Conservation (phyloP, 2,113 vertebrate species). For the Heterocephalus glaber region DNA sequence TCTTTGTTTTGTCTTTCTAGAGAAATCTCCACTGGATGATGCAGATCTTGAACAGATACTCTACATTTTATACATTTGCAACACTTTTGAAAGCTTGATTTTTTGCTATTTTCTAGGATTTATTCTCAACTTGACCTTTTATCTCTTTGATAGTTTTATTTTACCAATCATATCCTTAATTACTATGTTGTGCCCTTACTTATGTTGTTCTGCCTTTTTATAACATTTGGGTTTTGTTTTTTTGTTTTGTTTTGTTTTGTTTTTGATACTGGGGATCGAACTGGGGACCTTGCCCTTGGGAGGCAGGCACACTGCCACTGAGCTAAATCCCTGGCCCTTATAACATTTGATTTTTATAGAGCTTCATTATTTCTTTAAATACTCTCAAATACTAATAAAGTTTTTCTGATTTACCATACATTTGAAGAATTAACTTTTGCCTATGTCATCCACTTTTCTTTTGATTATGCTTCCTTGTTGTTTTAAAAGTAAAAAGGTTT, state of each 20-base stretch:
- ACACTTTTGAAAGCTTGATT: background rate
- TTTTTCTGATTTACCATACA: background rate
- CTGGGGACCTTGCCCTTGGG: no score
- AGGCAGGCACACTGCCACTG: no score
- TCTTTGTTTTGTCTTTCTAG: background rate
- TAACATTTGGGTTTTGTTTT: background rate
- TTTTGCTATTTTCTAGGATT: background rate
- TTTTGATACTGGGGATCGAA: no score
- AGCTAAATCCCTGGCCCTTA: no score
- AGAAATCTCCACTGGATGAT: background rate
- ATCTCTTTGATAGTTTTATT: slow-evolving; percentile 7
- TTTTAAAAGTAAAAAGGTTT: background rate
- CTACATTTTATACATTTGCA: background rate
- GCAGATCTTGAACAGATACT: background rate
- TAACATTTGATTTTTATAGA: background rate
- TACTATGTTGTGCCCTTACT: background rate
- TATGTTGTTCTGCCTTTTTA: background rate
- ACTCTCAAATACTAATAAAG: background rate
- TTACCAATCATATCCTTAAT: background rate
- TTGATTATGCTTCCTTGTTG: background rate
- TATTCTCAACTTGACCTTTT: background rate
- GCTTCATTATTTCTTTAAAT: background rate
- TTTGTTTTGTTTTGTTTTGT: no score
- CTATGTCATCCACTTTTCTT: background rate
- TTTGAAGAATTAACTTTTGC: background rate